Base-by-base conservation (phyloP, 2,113 vertebrate species). In the Himantopus leucocephalus region DNA sequence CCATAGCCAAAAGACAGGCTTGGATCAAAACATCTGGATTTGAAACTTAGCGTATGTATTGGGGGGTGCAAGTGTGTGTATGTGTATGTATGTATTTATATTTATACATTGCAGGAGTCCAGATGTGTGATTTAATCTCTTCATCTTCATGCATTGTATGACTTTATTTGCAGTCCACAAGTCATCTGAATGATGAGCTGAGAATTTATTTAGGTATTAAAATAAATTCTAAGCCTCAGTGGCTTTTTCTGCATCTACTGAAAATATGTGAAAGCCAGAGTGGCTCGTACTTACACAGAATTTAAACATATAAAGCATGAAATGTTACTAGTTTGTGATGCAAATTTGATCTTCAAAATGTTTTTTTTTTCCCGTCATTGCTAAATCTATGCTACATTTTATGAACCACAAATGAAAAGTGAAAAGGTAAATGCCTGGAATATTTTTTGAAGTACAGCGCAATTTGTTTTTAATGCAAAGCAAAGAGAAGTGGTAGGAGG, bases 201-300 rank as follows among this genome's bases (percentile, higher is more conserved):
- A 85, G 76, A 92, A 93, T 97, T 84, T 94, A 94, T 96, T 94
- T 94, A 94, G 88, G 91, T 96, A 97, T 95, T 98, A 90, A 97
- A 96, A 97, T 96, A 94, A 97, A 87, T 95, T 93, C 83, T 5
- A 64, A 94, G 85, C 59, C n/a, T 89, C 90, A 83, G 41, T 91
- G 84, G 64, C 52, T 85, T 96, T 56, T 66, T 80, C 92, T 84
- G 59, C 77, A 80, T 87, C 71, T 81, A 29, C 17, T 6, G 45
- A 85, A 97, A 88, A 89, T 96, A 87, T 7, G 12, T 77, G 75
- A 82, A 75, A 85, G 59, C 41, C 67, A 39, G 11, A 64, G 85
- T 50, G 23, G 9, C 22, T 89, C 88, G 92, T 35, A 87, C 48
- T 94, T 64, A 67, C 5, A 92, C 19, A 85, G 84, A 96, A 92